phyloP scores from a whole-genome alignment of 2,888 invertebrate species.

The Drosophila glabriapex region DNA sequence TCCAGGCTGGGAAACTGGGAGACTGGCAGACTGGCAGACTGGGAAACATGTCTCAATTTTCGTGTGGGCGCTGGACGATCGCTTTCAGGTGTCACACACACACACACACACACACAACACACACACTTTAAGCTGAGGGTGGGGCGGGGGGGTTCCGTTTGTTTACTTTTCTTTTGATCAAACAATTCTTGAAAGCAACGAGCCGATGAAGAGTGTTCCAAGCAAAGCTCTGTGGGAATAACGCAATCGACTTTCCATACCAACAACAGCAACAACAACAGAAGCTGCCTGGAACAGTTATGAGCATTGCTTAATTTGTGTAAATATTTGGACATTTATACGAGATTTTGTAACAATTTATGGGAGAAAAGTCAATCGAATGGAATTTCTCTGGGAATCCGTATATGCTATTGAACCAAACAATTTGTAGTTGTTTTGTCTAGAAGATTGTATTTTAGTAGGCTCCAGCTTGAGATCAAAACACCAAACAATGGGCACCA shows the following conservation, averaged over 20 bases:
- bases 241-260: conserved; percentile 61
- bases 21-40: conserved; percentile 5
- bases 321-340: conserved; percentile 80
- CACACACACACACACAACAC: conserved; percentile 20
- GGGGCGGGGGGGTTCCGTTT: conserved; percentile 44
- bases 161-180: conserved; percentile 52
- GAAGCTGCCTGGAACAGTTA: conserved; percentile 60
- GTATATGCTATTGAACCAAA: conserved; percentile 21
- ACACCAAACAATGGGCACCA: conserved; percentile 11
- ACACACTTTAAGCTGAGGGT: conserved; percentile 47
- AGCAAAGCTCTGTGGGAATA: conserved; percentile 78
- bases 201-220: conserved; percentile 32
- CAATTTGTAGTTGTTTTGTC: conserved; percentile 51
- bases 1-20: conserved; percentile 4
- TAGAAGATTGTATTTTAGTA: conserved; percentile 19
- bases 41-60: conserved; percentile 61
- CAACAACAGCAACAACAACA: conserved; percentile 45
- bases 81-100: conserved; percentile 72
- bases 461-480: conserved; percentile 9
- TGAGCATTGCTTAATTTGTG: conserved; percentile 59
- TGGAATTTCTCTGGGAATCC: conserved; percentile 10
- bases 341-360: conserved; percentile 61
- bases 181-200: conserved; percentile 54
- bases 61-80: conserved; percentile 72
- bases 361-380: conserved; percentile 18